A percentile compares a stretch with the other conserved stretches of the same genome.
These are phyloP conservation scores for Menidia menidia DNA, from an alignment of 2,797 vertebrate species.

Conservation along the genomic window DNA sequence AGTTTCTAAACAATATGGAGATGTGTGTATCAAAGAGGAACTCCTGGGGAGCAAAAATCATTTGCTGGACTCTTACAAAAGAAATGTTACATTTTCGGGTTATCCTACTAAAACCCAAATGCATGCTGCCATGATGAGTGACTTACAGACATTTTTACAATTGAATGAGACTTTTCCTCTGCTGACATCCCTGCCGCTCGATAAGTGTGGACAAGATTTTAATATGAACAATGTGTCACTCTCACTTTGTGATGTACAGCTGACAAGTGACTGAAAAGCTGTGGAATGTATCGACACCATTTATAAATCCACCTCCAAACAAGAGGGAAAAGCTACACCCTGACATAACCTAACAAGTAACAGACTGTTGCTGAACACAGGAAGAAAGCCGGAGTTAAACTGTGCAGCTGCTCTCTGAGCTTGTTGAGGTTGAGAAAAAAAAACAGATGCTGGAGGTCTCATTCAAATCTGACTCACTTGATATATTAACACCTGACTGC, in stretches of 20 bases:
- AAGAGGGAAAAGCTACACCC: neutral
- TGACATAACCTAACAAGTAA: neutral
- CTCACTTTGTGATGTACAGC: slow-evolving; percentile 75
- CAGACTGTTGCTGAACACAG: slow-evolving; percentile 12
- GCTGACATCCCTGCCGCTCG: slow-evolving; percentile 52
- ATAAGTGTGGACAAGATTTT: slow-evolving; percentile 45
- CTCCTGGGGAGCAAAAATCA: slow-evolving; percentile 16
- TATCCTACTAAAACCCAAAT: slow-evolving; percentile 56
- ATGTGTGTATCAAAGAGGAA: slow-evolving; percentile 27
- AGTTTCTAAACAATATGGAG: slow-evolving; percentile 41
- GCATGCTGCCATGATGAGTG: slow-evolving; percentile 46
- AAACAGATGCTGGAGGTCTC: neutral
- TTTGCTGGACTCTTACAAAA: slow-evolving; percentile 38
- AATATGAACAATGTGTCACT: slow-evolving; percentile 61
- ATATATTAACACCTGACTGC: slow-evolving; percentile 25
- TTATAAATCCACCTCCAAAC: slow-evolving; percentile 12
- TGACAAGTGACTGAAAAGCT: slow-evolving; percentile 68
- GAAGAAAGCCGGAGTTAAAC: slow-evolving; percentile 38
- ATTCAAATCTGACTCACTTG: neutral
- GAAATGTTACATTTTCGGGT: slow-evolving; percentile 11
- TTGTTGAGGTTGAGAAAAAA: neutral
- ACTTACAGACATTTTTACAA: slow-evolving; percentile 36
- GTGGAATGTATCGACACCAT: slow-evolving; percentile 7
- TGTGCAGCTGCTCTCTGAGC: slow-evolving; percentile 20
- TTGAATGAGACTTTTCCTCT: slow-evolving; percentile 60